Evolutionary conservation across 2,113 vertebrate species (phyloP), one percentile per base, ranked within the genome.

Genomic region (Podarcis cretensis): DNA sequence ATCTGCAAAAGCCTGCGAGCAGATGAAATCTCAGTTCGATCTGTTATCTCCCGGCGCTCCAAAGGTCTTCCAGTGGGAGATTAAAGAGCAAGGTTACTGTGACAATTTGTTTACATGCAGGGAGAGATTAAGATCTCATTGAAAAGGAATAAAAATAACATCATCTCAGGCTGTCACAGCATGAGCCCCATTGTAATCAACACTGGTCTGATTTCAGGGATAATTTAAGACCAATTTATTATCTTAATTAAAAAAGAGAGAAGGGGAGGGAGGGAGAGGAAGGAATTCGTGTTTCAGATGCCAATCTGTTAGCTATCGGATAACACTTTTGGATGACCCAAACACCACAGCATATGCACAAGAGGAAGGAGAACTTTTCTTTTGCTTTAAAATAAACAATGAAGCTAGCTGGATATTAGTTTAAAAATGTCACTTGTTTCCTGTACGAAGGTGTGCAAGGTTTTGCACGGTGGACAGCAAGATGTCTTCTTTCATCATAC

Each of bases 141-240:
- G 97, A 97, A 97, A 98, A 97, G 96, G 97, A 97, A 97, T 97
- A 97, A 97, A 98, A 97, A 97, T 97, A 97, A 96, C 97, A 96
- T 97, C 97, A 97, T 97, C 97, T 97, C 95, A 97, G 97, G 97
- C 98, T 98, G 97, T 97, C 98, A 97, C 99, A 99, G 98, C 98
- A 84, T 98, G 98, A 98, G 95, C 95, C 95, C 97, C 95, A 98
- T 98, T 99, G 98, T 98, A 99, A 98, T 99, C 98, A 98, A 98
- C 95, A 98, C 97, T 98, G 98, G 98, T 98, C 98, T 98, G 98
- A 99, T 99, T 99, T 99, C 98, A 99, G 97, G 98, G 98, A 98
- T 98, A 99, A 99, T 99, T 99, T 99, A 98, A 98, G 98, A 97
- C 97, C 98, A 98, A 99, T 99, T 99, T 99, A 99, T 99, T 98